Evolutionary conservation across 2,113 vertebrate genomes (phyloP).

Genomic region (Hyla sarda): DNA sequence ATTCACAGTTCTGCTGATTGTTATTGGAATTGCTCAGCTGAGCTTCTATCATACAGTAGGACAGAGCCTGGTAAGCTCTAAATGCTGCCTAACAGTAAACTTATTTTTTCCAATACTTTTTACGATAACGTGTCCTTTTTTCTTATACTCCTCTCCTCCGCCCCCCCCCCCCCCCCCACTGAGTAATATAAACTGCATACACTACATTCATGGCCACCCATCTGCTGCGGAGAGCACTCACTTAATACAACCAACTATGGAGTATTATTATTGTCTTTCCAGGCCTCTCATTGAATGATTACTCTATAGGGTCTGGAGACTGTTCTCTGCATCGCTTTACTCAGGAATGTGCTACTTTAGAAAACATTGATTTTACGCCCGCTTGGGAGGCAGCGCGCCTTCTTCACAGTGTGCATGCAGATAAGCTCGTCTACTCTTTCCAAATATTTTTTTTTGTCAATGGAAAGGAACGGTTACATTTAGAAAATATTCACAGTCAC

Average conservation of each 20-base stretch:
- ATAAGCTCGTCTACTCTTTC: background rate
- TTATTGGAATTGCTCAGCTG: no score
- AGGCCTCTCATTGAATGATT: background rate
- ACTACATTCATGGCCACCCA: background rate
- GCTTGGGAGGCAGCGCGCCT: background rate
- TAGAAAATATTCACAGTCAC: background rate
- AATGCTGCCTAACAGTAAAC: no score
- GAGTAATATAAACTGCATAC: background rate
- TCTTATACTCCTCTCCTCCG: background rate
- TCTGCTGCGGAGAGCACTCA: background rate
- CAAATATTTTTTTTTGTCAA: constrained; percentile 36
- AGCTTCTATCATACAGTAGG: no score
- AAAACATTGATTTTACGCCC: constrained; percentile 23
- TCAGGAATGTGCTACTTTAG: background rate
- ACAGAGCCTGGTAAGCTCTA: no score
- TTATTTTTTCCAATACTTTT: background rate
- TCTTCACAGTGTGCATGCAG: background rate
- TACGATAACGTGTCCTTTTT: no score
- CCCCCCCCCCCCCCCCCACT: background rate
- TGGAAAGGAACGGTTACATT: constrained; percentile 25
- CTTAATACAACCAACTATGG: background rate
- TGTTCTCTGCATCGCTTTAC: constrained; percentile 4
- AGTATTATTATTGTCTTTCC: background rate
- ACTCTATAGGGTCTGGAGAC: constrained; percentile 12
- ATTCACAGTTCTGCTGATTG: no score